These are phyloP conservation scores for Okamejei kenojei DNA, from an alignment of 2,797 vertebrate genomes.

Conservation along the genomic window DNA sequence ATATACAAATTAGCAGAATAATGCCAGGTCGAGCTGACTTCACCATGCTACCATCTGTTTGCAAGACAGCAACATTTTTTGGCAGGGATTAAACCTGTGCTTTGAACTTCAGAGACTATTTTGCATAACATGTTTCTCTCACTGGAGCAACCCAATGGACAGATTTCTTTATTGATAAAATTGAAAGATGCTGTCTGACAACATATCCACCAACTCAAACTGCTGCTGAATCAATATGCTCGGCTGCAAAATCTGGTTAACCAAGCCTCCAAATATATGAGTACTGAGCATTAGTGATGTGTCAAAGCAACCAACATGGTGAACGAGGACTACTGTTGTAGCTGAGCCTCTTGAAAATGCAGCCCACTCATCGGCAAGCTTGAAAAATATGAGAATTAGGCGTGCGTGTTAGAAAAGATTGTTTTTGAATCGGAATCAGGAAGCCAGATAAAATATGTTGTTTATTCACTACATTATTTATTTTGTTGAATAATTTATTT, in stretches of 20 bases:
- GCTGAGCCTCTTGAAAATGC: not conserved
- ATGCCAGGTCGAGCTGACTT: conserved; percentile 22
- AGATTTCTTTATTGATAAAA: conserved; percentile 19
- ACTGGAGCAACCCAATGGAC: not conserved
- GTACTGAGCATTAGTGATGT: not conserved
- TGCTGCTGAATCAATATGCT: not conserved
- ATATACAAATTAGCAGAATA: conserved; percentile 16
- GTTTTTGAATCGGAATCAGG: not conserved
- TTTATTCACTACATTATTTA: not conserved
- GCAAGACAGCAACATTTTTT: not conserved
- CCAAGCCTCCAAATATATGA: not conserved
- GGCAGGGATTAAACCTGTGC: conserved; percentile 6
- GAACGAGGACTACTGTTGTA: not conserved
- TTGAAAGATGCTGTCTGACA: not conserved
- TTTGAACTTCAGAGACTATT: not conserved
- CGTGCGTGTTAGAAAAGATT: not conserved
- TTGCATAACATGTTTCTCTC: conserved; percentile 10
- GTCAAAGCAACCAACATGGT: not conserved
- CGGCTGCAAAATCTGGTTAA: not conserved
- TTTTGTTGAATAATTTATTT: conserved; percentile 14
- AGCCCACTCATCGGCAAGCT: not conserved
- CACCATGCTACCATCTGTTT: conserved; percentile 28
- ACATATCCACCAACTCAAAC: not conserved
- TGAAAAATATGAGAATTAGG: not conserved
- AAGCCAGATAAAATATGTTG: not conserved